phyloP scores from a whole-genome alignment of 2,797 vertebrate species.

The Diplodus puntazzo region DNA sequence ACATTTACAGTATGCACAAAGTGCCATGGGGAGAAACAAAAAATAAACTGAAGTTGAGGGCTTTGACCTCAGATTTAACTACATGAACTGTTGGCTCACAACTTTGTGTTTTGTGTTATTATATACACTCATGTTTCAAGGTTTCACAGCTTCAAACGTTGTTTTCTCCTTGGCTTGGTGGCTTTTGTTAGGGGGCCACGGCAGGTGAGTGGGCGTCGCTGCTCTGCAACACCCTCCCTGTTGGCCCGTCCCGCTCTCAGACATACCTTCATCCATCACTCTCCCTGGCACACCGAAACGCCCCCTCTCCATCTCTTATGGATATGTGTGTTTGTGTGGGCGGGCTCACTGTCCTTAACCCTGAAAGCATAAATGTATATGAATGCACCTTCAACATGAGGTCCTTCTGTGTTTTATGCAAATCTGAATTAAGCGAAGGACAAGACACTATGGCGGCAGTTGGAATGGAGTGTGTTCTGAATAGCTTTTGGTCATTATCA shows the following conservation, averaged over 20 bases:
- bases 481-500: not conserved
- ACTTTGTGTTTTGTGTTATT: not conserved
- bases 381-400: slow-evolving; percentile 13
- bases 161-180: slow-evolving; percentile 1
- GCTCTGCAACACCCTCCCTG: slow-evolving; percentile 41
- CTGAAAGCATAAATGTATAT: slow-evolving; percentile 39
- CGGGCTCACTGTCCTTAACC: slow-evolving; percentile 29
- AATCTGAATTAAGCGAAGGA: slow-evolving; percentile 41
- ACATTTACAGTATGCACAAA: no score
- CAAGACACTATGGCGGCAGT: slow-evolving; percentile 9
- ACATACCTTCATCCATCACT: slow-evolving; percentile 79
- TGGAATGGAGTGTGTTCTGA: slow-evolving; percentile 5
- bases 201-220: slow-evolving; percentile 83
- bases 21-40: not conserved
- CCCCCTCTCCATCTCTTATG: slow-evolving; percentile 62
- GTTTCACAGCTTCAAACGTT: not conserved
- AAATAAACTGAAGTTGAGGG: not conserved
- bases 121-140: not conserved
- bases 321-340: slow-evolving; percentile 46
- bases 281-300: slow-evolving; percentile 64
- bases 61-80: not conserved
- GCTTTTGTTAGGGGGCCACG: slow-evolving; percentile 55
- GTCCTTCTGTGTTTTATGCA: slow-evolving; percentile 45
- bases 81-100: not conserved
- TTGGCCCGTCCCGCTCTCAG: slow-evolving; percentile 34